phyloP scores from a whole-genome alignment of 2,888 invertebrate species.

The Temnothorax rugatulus region DNA sequence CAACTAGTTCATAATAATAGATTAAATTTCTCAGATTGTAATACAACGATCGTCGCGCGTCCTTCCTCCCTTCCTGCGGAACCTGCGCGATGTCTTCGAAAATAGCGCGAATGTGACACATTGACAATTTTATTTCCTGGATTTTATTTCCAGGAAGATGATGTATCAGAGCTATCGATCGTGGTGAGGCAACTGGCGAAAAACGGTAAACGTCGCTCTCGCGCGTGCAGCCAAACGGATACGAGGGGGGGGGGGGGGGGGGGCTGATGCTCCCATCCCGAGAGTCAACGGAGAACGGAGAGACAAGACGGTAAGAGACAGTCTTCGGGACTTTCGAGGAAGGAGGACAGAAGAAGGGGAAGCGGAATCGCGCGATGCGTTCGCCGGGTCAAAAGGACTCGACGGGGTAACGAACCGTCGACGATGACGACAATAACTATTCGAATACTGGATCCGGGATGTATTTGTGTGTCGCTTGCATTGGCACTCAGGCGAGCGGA shows the following conservation, averaged over 20 bases:
- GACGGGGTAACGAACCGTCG: slow-evolving; percentile 69
- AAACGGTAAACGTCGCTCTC: slow-evolving; percentile 23
- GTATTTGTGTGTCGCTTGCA: slow-evolving; percentile 59
- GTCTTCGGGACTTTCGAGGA: neutral
- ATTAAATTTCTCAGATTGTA: slow-evolving; percentile 1
- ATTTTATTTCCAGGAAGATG: slow-evolving; percentile 36
- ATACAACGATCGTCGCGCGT: neutral
- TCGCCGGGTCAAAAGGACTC: slow-evolving; percentile 69
- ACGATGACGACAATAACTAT: slow-evolving; percentile 69
- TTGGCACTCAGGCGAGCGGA: slow-evolving; percentile 43
- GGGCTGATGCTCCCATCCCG: neutral
- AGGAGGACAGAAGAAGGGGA: slow-evolving; percentile 6
- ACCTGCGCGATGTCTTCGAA: neutral
- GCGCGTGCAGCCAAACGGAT: slow-evolving; percentile 7
- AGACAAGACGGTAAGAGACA: slow-evolving; percentile 1
- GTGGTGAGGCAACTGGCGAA: slow-evolving; percentile 23
- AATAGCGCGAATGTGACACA: slow-evolving; percentile 19
- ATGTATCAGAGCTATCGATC: slow-evolving; percentile 44
- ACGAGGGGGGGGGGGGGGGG: neutral
- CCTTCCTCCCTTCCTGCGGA: neutral
- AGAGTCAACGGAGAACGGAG: slow-evolving; percentile 31
- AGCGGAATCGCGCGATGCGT: slow-evolving; percentile 50
- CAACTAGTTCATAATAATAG: slow-evolving; percentile 1
- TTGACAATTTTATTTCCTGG: slow-evolving; percentile 40
- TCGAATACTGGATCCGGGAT: slow-evolving; percentile 57